Evolutionary conservation across 2,113 vertebrate species (phyloP).

Genomic region (Ciconia boyciana): DNA sequence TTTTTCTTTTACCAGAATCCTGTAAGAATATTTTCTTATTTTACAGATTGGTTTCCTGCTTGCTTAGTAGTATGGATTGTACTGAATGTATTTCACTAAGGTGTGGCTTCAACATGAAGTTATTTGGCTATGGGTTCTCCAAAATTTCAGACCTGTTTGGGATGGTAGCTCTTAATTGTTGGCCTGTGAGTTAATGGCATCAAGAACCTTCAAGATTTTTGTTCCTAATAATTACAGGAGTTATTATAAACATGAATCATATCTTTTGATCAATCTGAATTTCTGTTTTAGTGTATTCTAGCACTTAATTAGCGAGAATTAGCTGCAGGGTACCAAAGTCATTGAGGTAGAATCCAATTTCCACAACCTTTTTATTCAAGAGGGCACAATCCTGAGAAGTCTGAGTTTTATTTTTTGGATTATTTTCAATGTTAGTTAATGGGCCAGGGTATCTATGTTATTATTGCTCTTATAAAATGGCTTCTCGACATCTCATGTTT

Average conservation of each 20-base stretch:
- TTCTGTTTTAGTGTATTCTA: conserved; percentile 17
- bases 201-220: neutral
- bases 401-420: neutral
- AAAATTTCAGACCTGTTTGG: neutral
- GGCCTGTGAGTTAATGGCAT: conserved; percentile 17
- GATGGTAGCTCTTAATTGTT: neutral
- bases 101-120: neutral
- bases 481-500: conserved; percentile 32
- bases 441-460: neutral
- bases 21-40: neutral
- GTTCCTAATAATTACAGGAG: neutral
- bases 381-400: neutral
- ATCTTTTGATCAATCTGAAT: conserved; percentile 34
- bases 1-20: neutral
- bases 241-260: neutral
- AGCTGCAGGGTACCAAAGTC: conserved; percentile 15
- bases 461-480: neutral
- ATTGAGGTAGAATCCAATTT: conserved; percentile 28
- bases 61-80: neutral
- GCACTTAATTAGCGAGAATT: conserved; percentile 29
- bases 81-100: neutral
- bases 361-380: neutral
- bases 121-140: neutral
- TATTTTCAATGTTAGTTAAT: neutral
- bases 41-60: neutral